Evolutionary conservation across 1,140 invertebrate species (phyloP).

Genomic region (Capitella teleta): DNA sequence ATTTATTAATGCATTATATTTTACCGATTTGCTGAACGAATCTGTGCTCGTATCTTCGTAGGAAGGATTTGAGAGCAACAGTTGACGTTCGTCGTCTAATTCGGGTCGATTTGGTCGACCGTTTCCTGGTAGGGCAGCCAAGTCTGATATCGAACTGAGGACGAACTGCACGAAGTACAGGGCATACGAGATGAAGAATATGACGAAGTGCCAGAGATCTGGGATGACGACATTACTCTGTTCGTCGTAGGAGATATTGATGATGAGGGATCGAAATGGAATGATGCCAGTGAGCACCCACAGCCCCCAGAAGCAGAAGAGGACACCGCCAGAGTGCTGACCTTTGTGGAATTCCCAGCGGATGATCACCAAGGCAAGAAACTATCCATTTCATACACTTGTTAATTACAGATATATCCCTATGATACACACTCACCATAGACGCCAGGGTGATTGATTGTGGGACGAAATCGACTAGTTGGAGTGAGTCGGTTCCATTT

Average conservation of each 20-base stretch:
- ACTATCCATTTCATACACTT: too few species aligned
- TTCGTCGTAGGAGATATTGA: too few species aligned
- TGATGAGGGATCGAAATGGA: conserved; percentile 48
- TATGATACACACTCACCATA: too few species aligned
- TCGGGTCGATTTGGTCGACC: too few species aligned
- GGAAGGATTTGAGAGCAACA: too few species aligned
- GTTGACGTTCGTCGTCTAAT: not conserved
- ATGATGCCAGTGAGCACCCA: conserved; percentile 56
- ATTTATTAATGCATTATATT: too few species aligned
- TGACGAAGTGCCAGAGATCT: not conserved
- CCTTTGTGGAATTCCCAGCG: conserved; percentile 68
- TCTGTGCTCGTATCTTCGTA: too few species aligned
- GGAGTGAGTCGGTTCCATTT: too few species aligned
- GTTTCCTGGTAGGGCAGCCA: not conserved
- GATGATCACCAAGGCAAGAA: conserved; percentile 56
- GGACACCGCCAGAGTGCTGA: conserved; percentile 66
- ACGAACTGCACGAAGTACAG: not conserved
- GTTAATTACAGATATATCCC: too few species aligned
- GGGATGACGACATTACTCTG: not conserved
- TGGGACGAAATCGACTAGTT: too few species aligned
- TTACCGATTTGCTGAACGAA: too few species aligned
- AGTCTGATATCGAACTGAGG: not conserved
- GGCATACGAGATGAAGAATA: not conserved
- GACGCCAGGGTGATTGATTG: too few species aligned
- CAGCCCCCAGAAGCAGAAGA: conserved; percentile 77